Conservation (phyloP, 2,888 invertebrate species). For the Sarcophaga caerulescens region DNA sequence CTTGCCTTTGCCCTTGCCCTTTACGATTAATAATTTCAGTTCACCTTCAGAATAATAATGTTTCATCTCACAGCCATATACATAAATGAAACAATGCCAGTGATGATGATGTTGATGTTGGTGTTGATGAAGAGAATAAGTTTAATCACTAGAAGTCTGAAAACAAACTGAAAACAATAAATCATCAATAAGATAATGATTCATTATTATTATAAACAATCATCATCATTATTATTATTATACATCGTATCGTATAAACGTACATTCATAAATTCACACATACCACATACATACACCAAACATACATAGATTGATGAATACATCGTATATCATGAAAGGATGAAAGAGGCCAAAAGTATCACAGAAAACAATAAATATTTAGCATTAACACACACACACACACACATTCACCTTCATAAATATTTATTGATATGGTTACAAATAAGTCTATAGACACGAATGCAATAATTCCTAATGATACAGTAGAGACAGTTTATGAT, state of each 20-base stretch:
- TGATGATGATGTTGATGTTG: neutral
- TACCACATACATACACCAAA: neutral
- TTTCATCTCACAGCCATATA: no score
- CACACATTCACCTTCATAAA: neutral
- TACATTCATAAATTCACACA: neutral
- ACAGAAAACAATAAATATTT: neutral
- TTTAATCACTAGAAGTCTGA: constrained; percentile 13
- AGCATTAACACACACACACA: neutral
- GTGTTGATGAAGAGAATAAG: neutral
- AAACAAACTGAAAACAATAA: constrained; percentile 35
- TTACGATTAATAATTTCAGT: no score
- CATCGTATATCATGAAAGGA: neutral
- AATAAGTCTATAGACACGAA: neutral
- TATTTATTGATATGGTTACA: neutral
- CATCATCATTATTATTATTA: constrained; percentile 26
- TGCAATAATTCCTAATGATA: neutral
- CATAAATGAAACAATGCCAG: no score
- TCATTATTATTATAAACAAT: constrained; percentile 49
- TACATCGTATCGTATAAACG: neutral
- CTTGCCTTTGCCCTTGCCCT: no score
- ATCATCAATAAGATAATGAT: constrained; percentile 57
- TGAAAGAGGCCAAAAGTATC: neutral
- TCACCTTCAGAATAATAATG: no score
- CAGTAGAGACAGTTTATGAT: neutral
- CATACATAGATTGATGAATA: neutral